Evolutionary conservation across 2,113 vertebrate genomes (phyloP), one percentile per base, ranked within the genome.

Genomic region (Psettodes erumei): DNA sequence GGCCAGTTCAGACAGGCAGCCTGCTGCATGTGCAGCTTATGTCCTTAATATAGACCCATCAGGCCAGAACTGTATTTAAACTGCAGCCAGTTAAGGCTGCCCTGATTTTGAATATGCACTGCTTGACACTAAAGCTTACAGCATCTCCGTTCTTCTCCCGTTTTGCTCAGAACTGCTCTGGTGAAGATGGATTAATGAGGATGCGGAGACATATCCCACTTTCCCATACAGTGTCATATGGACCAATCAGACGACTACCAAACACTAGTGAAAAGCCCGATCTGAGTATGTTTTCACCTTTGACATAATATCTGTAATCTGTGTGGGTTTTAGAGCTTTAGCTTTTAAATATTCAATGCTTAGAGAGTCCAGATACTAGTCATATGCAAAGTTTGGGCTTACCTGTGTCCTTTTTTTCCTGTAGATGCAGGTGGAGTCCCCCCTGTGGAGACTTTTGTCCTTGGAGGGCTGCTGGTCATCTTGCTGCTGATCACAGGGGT

Each of bases 131-230:
- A 59, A 74, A 21, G 33, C 45, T 33, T 6, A 47, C 2, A 6
- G 13, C 2, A 38, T 18, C 7, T 48, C 15, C 59, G 6, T 53
- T 68, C 32, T 23, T 55, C 15, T 71, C 5, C 37, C 21, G 6
- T 35, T 62, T 56, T 5, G n/a, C 27, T 42, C 81, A 95, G 95
- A 95, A 95, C 88, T 94, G 87, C 78, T 94, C 90, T 23, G 69
- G 83, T 55, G 90, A 92, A 21, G 81, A 88, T 11, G 83, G 75
- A 38, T 71, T 81, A 18, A 35, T 69, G 77, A 91, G 91, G 82
- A 89, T 53, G 23, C 84, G 93, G 74, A 93, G 91, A 73, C 91
- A 93, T 65, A 30, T 79, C 3, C 70, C 84, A 27, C 55, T 90
- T 67, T 92, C 88, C 79, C 92, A 94, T 8, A 90, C 76, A 0